phyloP scores from a whole-genome alignment of 2,888 invertebrate species.

The Drosophila borborema region DNA sequence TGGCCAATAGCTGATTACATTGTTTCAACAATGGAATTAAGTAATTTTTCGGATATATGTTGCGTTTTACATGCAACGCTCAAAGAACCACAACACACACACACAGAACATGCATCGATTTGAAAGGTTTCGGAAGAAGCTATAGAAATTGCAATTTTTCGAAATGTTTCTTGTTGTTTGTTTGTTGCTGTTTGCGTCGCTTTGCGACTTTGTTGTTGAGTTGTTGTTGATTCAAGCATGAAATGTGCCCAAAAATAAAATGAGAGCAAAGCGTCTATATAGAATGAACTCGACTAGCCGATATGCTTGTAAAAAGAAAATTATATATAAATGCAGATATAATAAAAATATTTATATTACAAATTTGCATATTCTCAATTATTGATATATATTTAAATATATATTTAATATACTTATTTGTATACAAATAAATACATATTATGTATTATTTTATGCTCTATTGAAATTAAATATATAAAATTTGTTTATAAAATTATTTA shows the following conservation, averaged over 20 bases:
- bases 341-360: no score
- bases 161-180: constrained; percentile 1
- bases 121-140: constrained; percentile 44
- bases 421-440: no score
- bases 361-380: no score
- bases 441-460: no score
- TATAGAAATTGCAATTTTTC: constrained; percentile 32
- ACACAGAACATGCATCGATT: constrained; percentile 17
- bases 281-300: no score
- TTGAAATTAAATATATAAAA: no score
- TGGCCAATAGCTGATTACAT: constrained; percentile 66
- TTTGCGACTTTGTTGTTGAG: constrained; percentile 4
- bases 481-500: no score
- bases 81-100: background rate
- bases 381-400: no score
- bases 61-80: constrained; percentile 67
- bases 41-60: constrained; percentile 50
- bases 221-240: constrained; percentile 54
- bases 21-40: constrained; percentile 53
- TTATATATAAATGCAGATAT: background rate
- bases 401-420: no score
- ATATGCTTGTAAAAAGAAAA: background rate
- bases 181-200: background rate
- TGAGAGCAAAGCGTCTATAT: background rate
- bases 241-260: constrained; percentile 54